phyloP scores from a whole-genome alignment of 35 echinoderm and acorn worm species.

The Stichopus chloronotus region DNA sequence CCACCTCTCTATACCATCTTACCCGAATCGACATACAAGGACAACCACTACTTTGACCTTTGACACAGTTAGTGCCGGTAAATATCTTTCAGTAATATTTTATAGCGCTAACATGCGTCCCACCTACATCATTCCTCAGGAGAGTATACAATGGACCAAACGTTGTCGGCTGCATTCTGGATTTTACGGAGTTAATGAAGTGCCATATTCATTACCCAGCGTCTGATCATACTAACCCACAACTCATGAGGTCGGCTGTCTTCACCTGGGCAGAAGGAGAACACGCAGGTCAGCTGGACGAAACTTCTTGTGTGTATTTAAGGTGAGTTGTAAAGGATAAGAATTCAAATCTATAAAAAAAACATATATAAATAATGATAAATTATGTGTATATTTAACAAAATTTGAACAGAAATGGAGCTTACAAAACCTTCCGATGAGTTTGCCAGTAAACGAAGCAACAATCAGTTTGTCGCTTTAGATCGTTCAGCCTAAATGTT shows the following conservation, averaged over 20 bases:
- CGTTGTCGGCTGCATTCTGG: constrained; percentile 23
- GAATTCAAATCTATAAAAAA: background rate
- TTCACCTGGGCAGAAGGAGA: constrained; percentile 59
- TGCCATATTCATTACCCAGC: constrained; percentile 57
- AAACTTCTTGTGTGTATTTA: constrained; percentile 50
- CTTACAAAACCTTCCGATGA: background rate
- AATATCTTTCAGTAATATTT: no score
- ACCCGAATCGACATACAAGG: no score
- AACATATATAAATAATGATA: background rate
- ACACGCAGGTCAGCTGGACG: background rate
- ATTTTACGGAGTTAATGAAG: constrained; percentile 57
- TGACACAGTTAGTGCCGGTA: no score
- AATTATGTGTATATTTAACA: background rate
- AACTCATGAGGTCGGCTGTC: constrained; percentile 51
- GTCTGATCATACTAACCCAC: constrained; percentile 51
- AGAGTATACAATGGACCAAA: constrained; percentile 43
- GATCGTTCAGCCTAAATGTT: no score
- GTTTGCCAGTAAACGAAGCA: no score
- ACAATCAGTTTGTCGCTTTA: no score
- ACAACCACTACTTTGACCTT: no score
- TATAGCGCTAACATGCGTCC: no score
- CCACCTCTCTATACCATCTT: no score
- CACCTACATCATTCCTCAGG: constrained; percentile 5
- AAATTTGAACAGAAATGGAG: background rate
- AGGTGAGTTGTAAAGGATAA: constrained; percentile 15